These are phyloP conservation scores for Pantala flavescens DNA, from an alignment of 1,140 invertebrate species.

Conservation along the genomic window DNA sequence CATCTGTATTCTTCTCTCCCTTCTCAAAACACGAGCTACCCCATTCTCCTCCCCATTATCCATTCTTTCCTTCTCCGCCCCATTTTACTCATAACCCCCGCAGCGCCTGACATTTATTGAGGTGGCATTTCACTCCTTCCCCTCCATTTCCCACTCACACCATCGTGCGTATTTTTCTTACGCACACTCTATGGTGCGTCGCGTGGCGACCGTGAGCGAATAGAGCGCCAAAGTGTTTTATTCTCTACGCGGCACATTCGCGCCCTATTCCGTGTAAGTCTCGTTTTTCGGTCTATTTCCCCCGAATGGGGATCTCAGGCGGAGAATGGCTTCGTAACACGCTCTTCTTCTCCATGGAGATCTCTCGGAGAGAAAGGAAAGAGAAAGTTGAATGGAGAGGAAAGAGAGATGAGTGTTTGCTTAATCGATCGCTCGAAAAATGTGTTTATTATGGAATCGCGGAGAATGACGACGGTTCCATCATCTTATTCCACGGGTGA, in stretches of 20 bases:
- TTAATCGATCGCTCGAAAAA: too few species aligned
- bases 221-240: neutral
- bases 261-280: neutral
- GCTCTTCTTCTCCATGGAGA: neutral
- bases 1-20: neutral
- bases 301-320: neutral
- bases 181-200: neutral
- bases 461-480: too few species aligned
- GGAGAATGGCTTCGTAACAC: neutral
- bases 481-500: too few species aligned
- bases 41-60: neutral
- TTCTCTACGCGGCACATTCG: neutral
- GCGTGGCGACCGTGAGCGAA: neutral
- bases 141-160: neutral
- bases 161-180: neutral
- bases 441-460: too few species aligned
- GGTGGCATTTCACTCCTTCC: neutral
- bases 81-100: neutral
- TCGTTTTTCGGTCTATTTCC: neutral
- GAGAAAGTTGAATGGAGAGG: too few species aligned
- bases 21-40: neutral
- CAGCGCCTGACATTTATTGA: conserved; percentile 9
- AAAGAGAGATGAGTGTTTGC: too few species aligned
- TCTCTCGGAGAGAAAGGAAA: too few species aligned
- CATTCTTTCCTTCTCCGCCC: neutral